Base-by-base conservation (phyloP, 2,113 vertebrate genomes). In the Odontesthes bonariensis region DNA sequence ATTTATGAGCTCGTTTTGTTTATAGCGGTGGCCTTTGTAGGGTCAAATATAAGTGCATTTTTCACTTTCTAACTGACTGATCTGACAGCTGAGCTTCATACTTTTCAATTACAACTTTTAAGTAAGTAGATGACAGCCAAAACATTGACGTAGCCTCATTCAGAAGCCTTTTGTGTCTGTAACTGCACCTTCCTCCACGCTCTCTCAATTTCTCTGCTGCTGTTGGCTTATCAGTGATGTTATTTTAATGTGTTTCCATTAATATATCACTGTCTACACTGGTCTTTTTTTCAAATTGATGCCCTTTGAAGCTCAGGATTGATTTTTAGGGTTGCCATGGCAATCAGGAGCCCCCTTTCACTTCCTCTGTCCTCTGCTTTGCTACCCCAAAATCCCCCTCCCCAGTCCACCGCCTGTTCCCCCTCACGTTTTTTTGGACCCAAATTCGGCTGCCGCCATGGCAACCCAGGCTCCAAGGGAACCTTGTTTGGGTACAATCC, bases 371-470 rank as follows among this genome's bases (percentile, higher is more conserved):
- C 75, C 81, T 57, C 77, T 73, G 74, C 77, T 75, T 77, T 79
- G 68, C 75, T 71, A 72, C 70, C 73, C 75, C 35, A 68, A 68
- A 64, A 33, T 76, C 77, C 83, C 82, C 86, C 88, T 84, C 79
- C 77, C 68, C 35, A 66, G 62, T 81, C 82, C 79, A 52, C 89
- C 76, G 75, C 88, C 86, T 86, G 81, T 82, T 89, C 62, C 69
- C 69, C 75, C 81, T 87, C 82, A 85, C 73, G 67, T 88, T 88
- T 88, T n/a, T 92, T 93, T 94, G 94, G 92, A 89, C 90, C 88
- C 88, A 86, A 91, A 93, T 94, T 92, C 79, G 90, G 87, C 92
- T 93, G 93, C 91, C 83, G 83, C 92, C 93, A 95, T 94, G 93
- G 93, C 91, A 94, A 95, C 94, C 77, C 73, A 58, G 88, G 81